A percentile compares a stretch with the other conserved stretches of the same genome.
phyloP scores from a whole-genome alignment of 2,888 invertebrate genomes.

The Leptura quadrifasciata region DNA sequence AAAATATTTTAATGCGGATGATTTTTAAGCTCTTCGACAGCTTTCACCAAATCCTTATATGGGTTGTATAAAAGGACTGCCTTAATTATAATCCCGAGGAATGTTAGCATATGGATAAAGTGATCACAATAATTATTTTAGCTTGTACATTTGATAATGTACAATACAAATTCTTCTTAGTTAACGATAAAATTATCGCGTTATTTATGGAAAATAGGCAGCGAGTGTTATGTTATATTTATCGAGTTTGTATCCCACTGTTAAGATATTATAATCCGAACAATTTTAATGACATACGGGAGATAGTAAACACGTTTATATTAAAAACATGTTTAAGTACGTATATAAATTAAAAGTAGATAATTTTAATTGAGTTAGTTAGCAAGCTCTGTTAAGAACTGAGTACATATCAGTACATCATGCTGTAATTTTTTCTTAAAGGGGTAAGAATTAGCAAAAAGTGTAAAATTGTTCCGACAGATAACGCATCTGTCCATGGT shows the following conservation, averaged over 20 bases:
- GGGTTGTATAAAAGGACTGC: not conserved
- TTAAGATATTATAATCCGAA: not conserved
- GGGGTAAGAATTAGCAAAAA: no score
- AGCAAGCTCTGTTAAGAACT: not conserved
- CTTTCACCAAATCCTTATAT: constrained; percentile 1
- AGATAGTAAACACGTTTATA: not conserved
- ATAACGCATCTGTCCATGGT: no score
- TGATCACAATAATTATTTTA: constrained; percentile 13
- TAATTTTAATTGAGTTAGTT: not conserved
- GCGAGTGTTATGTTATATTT: constrained; percentile 3
- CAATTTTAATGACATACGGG: not conserved
- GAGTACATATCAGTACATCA: not conserved
- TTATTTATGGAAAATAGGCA: not conserved
- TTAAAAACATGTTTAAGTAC: not conserved
- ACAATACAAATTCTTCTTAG: not conserved
- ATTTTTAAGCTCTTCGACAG: constrained; percentile 3
- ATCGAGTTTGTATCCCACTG: not conserved
- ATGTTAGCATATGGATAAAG: constrained; percentile 6
- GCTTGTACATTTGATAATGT: not conserved
- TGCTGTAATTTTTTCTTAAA: no score
- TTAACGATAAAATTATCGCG: not conserved
- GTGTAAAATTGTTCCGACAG: no score
- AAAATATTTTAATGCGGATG: constrained; percentile 6
- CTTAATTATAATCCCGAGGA: constrained; percentile 5
- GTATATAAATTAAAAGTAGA: not conserved